Conservation (phyloP, 2,888 invertebrate species). For the Cataglyphis altisquamis region DNA sequence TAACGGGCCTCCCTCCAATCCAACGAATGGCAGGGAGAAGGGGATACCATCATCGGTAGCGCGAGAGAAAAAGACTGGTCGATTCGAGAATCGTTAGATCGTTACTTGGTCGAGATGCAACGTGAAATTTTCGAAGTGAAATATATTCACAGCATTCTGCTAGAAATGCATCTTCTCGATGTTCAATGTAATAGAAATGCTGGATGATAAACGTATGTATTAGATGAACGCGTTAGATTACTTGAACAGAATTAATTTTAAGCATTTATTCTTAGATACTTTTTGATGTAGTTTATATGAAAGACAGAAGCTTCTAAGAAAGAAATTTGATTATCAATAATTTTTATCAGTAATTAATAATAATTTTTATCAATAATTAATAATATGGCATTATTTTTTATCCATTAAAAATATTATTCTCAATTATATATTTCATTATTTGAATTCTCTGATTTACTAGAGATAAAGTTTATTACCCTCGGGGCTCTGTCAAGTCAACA, state of each 20-base stretch:
- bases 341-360: neutral
- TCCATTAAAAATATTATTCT: neutral
- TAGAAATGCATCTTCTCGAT: neutral
- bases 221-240: neutral
- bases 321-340: neutral
- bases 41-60: slow-evolving; percentile 18
- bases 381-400: neutral
- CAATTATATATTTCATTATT: slow-evolving; percentile 13
- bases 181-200: neutral
- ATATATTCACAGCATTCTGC: slow-evolving; percentile 11
- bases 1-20: slow-evolving; percentile 71
- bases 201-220: neutral
- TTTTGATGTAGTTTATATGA: neutral
- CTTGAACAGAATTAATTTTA: neutral
- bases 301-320: neutral
- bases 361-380: slow-evolving; percentile 2
- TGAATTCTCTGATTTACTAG: neutral
- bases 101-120: slow-evolving; percentile 28
- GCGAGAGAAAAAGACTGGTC: slow-evolving; percentile 38
- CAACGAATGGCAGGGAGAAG: slow-evolving; percentile 54
- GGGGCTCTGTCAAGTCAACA: slow-evolving; percentile 31
- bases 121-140: neutral
- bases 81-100: slow-evolving; percentile 32
- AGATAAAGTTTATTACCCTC: slow-evolving; percentile 36
- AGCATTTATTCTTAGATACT: neutral